Evolutionary conservation across 2,797 vertebrate genomes (phyloP).

Genomic region (Mareca penelope): DNA sequence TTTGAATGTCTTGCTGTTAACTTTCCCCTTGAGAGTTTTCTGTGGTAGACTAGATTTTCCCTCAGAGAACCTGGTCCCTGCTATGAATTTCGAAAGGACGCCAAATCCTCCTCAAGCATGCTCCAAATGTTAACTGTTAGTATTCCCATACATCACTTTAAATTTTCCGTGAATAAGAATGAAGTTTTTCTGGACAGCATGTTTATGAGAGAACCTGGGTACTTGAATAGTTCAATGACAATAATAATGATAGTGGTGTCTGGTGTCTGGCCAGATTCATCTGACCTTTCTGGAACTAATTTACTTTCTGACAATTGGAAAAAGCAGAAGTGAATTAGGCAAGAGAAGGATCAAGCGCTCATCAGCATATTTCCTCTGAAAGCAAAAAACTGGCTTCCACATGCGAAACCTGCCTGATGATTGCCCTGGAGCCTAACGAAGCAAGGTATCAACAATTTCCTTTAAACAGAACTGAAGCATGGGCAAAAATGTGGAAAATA

Average conservation of each 20-base stretch:
- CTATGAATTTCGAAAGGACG: not conserved
- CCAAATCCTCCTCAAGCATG: not conserved
- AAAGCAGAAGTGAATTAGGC: conserved; percentile 18
- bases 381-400: not conserved
- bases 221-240: conserved; percentile 61
- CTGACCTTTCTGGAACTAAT: conserved; percentile 50
- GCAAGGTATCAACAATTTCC: not conserved
- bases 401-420: not conserved
- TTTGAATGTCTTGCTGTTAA: not conserved
- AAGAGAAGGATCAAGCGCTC: conserved; percentile 15
- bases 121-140: conserved; percentile 5
- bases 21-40: not conserved
- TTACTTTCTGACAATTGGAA: conserved; percentile 62
- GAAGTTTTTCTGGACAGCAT: conserved; percentile 48
- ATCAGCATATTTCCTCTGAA: not conserved
- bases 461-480: not conserved
- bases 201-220: conserved; percentile 58
- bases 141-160: conserved; percentile 52
- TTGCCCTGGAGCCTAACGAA: conserved; percentile 5
- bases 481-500: not conserved
- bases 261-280: conserved; percentile 31
- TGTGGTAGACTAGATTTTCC: not conserved
- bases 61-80: not conserved
- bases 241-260: conserved; percentile 46
- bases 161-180: conserved; percentile 64